Evolutionary conservation across 2,113 vertebrate genomes (phyloP), one percentile per base, ranked within the genome.

Genomic region (Peromyscus leucopus): DNA sequence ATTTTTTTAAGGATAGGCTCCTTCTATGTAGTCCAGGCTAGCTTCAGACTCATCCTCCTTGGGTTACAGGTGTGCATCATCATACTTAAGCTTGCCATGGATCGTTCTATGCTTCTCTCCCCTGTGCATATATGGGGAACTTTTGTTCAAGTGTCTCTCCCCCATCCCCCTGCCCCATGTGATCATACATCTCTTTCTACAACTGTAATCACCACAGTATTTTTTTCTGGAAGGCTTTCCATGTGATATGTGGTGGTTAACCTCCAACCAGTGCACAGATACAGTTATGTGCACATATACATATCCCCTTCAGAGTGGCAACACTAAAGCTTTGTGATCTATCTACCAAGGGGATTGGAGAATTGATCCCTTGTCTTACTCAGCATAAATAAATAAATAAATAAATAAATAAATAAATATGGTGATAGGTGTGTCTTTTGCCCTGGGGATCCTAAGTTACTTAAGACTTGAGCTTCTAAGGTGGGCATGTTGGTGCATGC

Each of bases 301-400:
- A 9, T 19, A 21, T 46, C 15, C 36, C 26, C 39, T 79, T 48
- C 2, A 22, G 5, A 10, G 71, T 46, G 61, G 19, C 84, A 51
- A 78, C 2, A 7, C 79, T 91, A 48, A 39, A 67, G 28, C 17
- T 69, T 90, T 84, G 55, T 96, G 57, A 48, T 75, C 94, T 90
- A 95, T 39, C 17, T 90, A 36, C 46, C 74, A 63, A 42, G 63
- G 48, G 39, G 79, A 42, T 75, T 94, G 16, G 69, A 74, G 75
- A 79, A 48, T 83, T 48, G 48, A 67, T 79, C 74, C 4, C 46
- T 96, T 93, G 36, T 69, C 76, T 97, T 69, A 39, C 36, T 90
- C 5, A 39, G 28, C 33, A 24, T 55, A 86, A 92, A 24, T 17
- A 86, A 92, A 33, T 10, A 82, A 82, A 59, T 7, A 61, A 82